Evolutionary conservation across 2,888 invertebrate genomes (phyloP).

Genomic region (Monopis laevigella): DNA sequence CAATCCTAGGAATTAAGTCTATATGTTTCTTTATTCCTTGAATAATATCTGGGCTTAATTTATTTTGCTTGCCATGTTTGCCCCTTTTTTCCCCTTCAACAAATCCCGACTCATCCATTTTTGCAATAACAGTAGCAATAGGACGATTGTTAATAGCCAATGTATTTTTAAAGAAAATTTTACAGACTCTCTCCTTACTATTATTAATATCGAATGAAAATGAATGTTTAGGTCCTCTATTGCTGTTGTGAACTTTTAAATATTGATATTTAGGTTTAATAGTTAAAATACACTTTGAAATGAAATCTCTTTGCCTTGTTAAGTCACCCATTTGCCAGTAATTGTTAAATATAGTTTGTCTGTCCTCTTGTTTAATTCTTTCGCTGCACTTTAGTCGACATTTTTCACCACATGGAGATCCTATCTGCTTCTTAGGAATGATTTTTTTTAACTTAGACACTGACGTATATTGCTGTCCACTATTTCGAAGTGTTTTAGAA

Average conservation of each 20-base stretch:
- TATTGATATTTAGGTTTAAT: slow-evolving; percentile 6
- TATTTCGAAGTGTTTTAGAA: slow-evolving; percentile 14
- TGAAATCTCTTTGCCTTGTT: not conserved
- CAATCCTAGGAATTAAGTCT: too few species aligned
- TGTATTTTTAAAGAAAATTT: not conserved
- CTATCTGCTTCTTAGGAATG: slow-evolving; percentile 15
- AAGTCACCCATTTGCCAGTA: not conserved
- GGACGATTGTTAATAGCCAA: slow-evolving; percentile 5
- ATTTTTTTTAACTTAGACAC: slow-evolving; percentile 13
- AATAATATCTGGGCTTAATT: slow-evolving; percentile 12
- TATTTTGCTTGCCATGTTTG: slow-evolving; percentile 13
- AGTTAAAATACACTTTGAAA: not conserved
- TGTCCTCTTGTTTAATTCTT: not conserved
- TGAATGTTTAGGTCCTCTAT: not conserved
- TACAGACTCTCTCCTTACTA: not conserved
- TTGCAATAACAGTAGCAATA: slow-evolving; percentile 14
- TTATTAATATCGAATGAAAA: not conserved
- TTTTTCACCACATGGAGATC: slow-evolving; percentile 16
- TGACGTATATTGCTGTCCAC: slow-evolving; percentile 14
- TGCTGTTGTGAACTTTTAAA: not conserved
- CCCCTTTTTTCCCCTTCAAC: slow-evolving; percentile 14
- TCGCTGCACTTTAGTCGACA: slow-evolving; percentile 10
- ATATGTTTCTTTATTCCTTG: too few species aligned
- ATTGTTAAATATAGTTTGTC: not conserved
- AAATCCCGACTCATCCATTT: slow-evolving; percentile 4